Evolutionary conservation across 2,888 invertebrate species (phyloP), one percentile per base, ranked within the genome.

Genomic region (Acheta domesticus): DNA sequence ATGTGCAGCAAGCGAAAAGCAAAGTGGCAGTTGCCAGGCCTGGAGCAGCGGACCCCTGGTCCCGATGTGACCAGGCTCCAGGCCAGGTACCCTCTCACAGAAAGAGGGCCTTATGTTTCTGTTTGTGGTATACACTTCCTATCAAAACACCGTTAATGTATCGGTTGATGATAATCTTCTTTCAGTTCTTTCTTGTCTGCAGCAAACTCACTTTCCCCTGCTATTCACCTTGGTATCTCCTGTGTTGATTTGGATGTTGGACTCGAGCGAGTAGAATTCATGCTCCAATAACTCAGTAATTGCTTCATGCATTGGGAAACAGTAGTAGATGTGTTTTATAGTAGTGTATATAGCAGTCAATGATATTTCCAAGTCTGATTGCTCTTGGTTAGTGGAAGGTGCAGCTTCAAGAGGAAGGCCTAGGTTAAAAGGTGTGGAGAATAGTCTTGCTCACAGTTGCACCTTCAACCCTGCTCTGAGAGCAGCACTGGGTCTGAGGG

Each of bases 1-100:
- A 91, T 86, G 62, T 82, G 81, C 82, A 75, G 76, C 36, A 12
- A 79, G 48, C 50, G 62, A 3, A 79, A 20, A 79, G 49, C 79
- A 76, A 79, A 62, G 62, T 62, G 62, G 62, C 14, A 62, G n/a
- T n/a, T 19, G 62, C n/a, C 62, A 19, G 62, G 62, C n/a, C n/a
- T 62, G 14, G 62, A n/a, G 62, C 62, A 62, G 62, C n/a, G 62
- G n/a, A 62, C 62, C 62, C 62, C 62, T 62, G 62, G n/a, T 62
- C 62, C 62, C 62, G n/a, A 62, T 62, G 62, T 62, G 14, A n/a
- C 62, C 62, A 62, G 62, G 62, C 62, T 36, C 36, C 62, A 19
- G 62, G 14, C 62, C n/a, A 62, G n/a, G 62, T 19, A 62, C 14
- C 62, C 62, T n/a, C 19, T 62, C 12, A n/a, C 11, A 62, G 62